Base-by-base conservation (phyloP, 53 echinoderm and acorn worm genomes). In the Holothuria scabra region DNA sequence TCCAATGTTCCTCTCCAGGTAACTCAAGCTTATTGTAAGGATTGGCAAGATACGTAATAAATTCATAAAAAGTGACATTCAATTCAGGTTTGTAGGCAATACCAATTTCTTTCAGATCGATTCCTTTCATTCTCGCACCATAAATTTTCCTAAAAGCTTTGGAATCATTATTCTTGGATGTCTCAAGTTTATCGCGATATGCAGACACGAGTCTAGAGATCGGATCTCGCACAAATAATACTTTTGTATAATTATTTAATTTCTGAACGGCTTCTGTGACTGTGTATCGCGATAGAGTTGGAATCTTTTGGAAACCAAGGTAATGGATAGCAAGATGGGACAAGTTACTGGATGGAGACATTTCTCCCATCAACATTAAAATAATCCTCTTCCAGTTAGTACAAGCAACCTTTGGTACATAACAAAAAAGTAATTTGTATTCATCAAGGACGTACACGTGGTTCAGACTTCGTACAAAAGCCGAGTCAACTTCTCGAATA, bases 371-470 rank as follows among this genome's bases (percentile, higher is more conserved):
- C 67, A 93, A 85, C 37, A 72, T 83, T 67, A 90, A 85, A 61
- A 93, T 75, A 64, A 88, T 87, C 26, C 93, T 82, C 66, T 93
- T 93, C 90, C 90, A 93, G 76, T 93, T 93, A 24, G 93, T 90
- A 65, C 93, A 93, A 28, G 90, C 93, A 82, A 93, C 93, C 74
- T 93, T 93, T 9, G 93, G 93, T 18, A 93, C 93, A 75, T 86
- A 93, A 71, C 93, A 93, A 82, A 90, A 93, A 11, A 93, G 67
- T 65, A 93, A 82, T 56, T 85, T 87, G 14, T 81, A 72, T 64
- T 87, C 46, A 59, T 93, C 93, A 69, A 90, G 84, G 30, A 93
- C 90, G 46, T 87, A 83, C 25, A 93, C 80, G 24, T 93, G 93
- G 33, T 72, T 7, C 3, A 78, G 78, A 6, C 78, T 58, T 29